Conservation (phyloP, 53 echinoderm and acorn worm genomes). For the Patiria pectinifera region DNA sequence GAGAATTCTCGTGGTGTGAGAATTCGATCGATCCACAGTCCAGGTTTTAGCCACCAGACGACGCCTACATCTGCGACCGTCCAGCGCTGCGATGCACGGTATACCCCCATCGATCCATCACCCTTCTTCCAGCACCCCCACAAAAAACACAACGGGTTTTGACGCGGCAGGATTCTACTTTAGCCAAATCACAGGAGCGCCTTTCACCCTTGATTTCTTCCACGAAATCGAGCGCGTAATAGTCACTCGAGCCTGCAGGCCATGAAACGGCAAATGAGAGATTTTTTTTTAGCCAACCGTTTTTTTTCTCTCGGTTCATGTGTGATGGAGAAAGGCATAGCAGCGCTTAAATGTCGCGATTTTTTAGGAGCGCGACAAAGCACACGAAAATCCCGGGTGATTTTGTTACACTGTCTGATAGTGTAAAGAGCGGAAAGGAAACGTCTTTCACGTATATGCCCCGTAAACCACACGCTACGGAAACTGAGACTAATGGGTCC, state of each 20-base stretch:
- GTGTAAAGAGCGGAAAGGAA: background rate
- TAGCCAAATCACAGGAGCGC: background rate
- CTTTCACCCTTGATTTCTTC: background rate
- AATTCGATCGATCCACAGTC: slow-evolving; percentile 35
- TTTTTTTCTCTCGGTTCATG: background rate
- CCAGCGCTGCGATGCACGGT: background rate
- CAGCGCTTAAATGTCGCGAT: background rate
- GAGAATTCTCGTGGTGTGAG: background rate
- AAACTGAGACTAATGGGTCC: background rate
- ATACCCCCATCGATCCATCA: slow-evolving; percentile 2
- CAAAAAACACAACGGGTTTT: background rate
- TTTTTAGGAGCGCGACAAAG: background rate
- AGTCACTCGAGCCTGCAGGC: background rate
- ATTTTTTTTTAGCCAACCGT: background rate
- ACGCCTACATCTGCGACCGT: background rate
- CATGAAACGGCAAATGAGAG: background rate
- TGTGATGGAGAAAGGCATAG: background rate
- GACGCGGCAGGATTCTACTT: background rate
- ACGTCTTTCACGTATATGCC: background rate
- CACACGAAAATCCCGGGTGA: background rate
- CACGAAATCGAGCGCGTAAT: slow-evolving; percentile 7
- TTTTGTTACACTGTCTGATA: background rate
- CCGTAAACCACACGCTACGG: background rate
- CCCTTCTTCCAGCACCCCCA: background rate
- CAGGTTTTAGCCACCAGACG: background rate